Evolutionary conservation across 2,888 invertebrate species (phyloP), one percentile per base, ranked within the genome.

Genomic region (Ichneumoninae sp.): DNA sequence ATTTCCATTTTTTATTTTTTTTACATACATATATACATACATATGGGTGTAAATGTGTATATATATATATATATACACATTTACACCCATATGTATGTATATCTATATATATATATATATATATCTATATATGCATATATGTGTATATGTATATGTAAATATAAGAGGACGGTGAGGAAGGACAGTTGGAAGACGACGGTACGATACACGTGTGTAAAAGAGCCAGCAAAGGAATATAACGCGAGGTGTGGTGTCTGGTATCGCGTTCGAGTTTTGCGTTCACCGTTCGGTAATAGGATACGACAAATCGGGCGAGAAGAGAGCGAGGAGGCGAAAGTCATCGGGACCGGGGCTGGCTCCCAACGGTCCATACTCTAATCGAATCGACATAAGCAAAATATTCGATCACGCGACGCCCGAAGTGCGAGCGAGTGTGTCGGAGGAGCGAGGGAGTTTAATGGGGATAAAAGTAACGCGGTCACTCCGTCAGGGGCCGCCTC

Each of bases 271-370:
- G 44, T 76, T 76, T 62, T 33, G 76, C 78, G 83, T 75, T 79
- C 84, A 47, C 80, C 79, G 22, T 85, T 82, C 71, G 78, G 86
- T 87, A 87, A 87, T 86, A 85, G 86, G 86, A 85, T 83, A 80
- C 82, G 82, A 83, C 76, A 76, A 81, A 82, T 77, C 81, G 84
- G 77, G 80, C 72, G 86, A 83, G 65, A 83, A 84, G 82, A 80
- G 80, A 66, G 36, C 60, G 68, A 70, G 68, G 30, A 36, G 47
- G 22, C 78, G 76, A 87, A 85, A 78, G 82, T 87, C 84, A 81
- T 80, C 76, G 79, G 68, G 80, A 83, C 80, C 70, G 33, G 79
- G 60, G 80, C 19, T 57, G 75, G 44, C 75, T 82, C 80, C 83
- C 76, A 83, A 83, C 72, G 80, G 86, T 74, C 84, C 83, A 82